phyloP scores from a whole-genome alignment of 2,113 vertebrate genomes.

The Camelus dromedarius region DNA sequence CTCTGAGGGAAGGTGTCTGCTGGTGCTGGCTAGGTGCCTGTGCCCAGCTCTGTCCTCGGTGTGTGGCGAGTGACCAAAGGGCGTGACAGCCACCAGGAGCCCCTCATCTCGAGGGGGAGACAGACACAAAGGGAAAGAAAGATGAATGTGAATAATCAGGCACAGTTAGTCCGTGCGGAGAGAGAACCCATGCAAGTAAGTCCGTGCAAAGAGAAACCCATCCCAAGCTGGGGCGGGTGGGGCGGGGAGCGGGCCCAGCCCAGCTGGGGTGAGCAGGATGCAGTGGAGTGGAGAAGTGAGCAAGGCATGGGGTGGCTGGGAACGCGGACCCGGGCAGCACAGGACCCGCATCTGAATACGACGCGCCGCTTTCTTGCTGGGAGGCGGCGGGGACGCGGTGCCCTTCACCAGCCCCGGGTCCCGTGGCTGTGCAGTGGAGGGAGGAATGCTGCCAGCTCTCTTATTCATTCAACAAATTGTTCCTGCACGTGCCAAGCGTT shows the following conservation, averaged over 20 bases:
- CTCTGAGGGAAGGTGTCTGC: fast-evolving
- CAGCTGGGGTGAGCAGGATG: neutral
- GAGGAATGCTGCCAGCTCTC: neutral
- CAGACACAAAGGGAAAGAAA: neutral
- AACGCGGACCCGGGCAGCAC: neutral
- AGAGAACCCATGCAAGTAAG: neutral
- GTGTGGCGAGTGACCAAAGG: neutral
- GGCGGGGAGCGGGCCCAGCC: neutral
- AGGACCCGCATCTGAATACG: neutral
- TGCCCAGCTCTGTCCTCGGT: neutral
- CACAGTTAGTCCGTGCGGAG: neutral
- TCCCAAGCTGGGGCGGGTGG: neutral
- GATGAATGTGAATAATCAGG: neutral
- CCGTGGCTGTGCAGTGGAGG: neutral
- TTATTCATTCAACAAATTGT: slow-evolving; percentile 5
- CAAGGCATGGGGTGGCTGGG: neutral
- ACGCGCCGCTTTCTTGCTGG: neutral
- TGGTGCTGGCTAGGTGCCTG: neutral
- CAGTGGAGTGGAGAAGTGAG: neutral
- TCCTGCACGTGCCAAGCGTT: neutral
- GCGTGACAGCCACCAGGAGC: neutral
- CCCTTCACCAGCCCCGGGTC: neutral
- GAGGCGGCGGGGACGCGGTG: neutral
- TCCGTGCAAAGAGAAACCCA: neutral
- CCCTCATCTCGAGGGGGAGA: neutral